Conservation (phyloP, 2,888 invertebrate genomes). For the Drosophila prolongata region DNA sequence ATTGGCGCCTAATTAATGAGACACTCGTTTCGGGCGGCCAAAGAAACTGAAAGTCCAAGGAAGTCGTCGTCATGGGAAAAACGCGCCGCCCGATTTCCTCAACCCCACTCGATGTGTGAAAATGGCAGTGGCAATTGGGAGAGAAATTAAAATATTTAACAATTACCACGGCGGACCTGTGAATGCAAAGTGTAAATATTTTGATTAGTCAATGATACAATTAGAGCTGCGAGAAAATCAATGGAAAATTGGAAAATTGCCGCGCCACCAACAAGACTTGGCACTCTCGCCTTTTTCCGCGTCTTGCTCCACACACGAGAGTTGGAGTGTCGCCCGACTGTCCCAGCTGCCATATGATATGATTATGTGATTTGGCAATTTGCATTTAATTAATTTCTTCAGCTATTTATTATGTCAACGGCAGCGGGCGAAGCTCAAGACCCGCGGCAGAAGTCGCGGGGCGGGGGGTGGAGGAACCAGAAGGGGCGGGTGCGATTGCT, state of each 20-base stretch:
- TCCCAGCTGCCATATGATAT: slow-evolving; percentile 72
- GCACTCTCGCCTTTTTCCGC: slow-evolving; percentile 56
- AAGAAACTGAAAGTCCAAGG: slow-evolving; percentile 49
- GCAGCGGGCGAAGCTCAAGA: slow-evolving; percentile 22
- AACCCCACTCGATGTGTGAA: slow-evolving; percentile 56
- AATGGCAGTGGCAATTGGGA: slow-evolving; percentile 29
- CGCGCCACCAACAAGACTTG: slow-evolving; percentile 3
- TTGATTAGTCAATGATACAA: slow-evolving; percentile 64
- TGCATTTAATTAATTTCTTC: slow-evolving; percentile 76
- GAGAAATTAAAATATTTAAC: slow-evolving; percentile 66
- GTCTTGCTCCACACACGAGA: slow-evolving; percentile 58
- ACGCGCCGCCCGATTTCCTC: slow-evolving; percentile 39
- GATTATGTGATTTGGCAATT: slow-evolving; percentile 78
- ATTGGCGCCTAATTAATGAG: slow-evolving; percentile 66
- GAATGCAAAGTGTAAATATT: slow-evolving; percentile 57
- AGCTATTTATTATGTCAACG: slow-evolving; percentile 76
- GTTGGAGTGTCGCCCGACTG: slow-evolving; percentile 35
- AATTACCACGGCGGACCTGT: slow-evolving; percentile 15
- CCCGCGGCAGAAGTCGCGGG: slow-evolving; percentile 36
- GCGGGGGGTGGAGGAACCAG: background rate
- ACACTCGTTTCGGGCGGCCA: background rate
- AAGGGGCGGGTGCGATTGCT: slow-evolving; percentile 26
- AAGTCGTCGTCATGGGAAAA: slow-evolving; percentile 58
- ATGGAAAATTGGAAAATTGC: slow-evolving; percentile 42
- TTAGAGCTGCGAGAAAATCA: slow-evolving; percentile 57